Percentiles rank a stretch among this genome's conserved stretches.
These are phyloP conservation scores for Euzetes globulus DNA, from an alignment of 2,888 invertebrate genomes.

Conservation along the genomic window DNA sequence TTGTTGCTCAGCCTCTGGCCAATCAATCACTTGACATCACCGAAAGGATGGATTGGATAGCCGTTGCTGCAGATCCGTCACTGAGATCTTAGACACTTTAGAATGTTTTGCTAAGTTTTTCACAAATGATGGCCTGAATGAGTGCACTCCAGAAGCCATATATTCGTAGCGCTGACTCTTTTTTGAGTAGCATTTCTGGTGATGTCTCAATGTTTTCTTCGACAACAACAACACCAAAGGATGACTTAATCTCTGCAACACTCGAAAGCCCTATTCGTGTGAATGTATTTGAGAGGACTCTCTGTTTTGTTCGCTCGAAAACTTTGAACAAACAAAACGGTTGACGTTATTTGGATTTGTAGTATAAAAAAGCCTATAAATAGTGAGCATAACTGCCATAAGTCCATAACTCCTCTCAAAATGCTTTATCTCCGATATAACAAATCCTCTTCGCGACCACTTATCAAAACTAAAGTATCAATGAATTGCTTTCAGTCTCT, in stretches of 20 bases:
- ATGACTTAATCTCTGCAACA: constrained; percentile 14
- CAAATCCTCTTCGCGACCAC: constrained; percentile 10
- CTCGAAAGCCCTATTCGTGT: neutral
- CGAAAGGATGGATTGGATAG: neutral
- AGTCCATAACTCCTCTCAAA: neutral
- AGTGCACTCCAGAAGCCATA: neutral
- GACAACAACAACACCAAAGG: neutral
- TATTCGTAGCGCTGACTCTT: neutral
- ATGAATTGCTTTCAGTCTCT: constrained; percentile 7
- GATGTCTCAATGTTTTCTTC: constrained; percentile 17
- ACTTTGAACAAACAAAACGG: constrained; percentile 12
- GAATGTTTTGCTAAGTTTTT: neutral
- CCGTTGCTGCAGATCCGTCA: too few species aligned
- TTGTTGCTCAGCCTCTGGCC: constrained; percentile 13
- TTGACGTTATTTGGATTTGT: neutral
- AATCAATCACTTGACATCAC: neutral
- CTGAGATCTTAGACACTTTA: neutral
- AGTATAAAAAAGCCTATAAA: constrained; percentile 14
- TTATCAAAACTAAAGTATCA: constrained; percentile 4
- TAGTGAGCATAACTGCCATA: neutral
- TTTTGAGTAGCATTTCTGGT: neutral
- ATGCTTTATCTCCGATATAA: constrained; percentile 5
- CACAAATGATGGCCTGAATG: neutral
- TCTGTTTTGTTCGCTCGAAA: constrained; percentile 6
- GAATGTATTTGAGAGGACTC: constrained; percentile 6